Evolutionary conservation across 2,888 invertebrate genomes (phyloP).

Genomic region (Loripinus fragilis): DNA sequence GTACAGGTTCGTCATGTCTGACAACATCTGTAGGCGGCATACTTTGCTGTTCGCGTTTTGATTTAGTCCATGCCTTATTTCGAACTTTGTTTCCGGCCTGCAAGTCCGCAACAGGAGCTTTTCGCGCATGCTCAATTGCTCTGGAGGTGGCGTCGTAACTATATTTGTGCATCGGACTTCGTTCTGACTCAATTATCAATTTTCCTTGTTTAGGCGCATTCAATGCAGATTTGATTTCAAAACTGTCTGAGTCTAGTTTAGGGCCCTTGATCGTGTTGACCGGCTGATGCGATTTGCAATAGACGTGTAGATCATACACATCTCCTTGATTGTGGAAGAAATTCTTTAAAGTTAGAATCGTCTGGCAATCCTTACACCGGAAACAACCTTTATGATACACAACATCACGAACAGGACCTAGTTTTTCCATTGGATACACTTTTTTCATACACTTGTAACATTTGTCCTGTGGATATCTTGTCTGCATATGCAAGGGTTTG

Average conservation of each 20-base stretch:
- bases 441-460: conserved; percentile 71
- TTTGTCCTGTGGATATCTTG: conserved; percentile 64
- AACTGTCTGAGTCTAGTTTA: conserved; percentile 63
- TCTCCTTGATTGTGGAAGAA: conserved; percentile 72
- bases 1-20: conserved; percentile 58
- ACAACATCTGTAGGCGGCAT: conserved; percentile 64
- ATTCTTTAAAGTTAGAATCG: conserved; percentile 68
- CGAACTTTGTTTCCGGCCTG: conserved; percentile 67
- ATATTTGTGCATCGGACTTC: conserved; percentile 61
- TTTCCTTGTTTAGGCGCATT: conserved; percentile 62
- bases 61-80: conserved; percentile 65
- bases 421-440: conserved; percentile 74
- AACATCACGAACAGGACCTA: conserved; percentile 71
- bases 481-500: conserved; percentile 60
- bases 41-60: conserved; percentile 58
- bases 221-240: conserved; percentile 69
- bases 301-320: conserved; percentile 68
- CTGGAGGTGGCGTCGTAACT: conserved; percentile 56
- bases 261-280: conserved; percentile 56
- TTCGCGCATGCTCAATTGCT: conserved; percentile 65
- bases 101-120: conserved; percentile 63
- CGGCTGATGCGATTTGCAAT: conserved; percentile 72
- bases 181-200: conserved; percentile 71
- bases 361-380: conserved; percentile 68
- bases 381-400: conserved; percentile 76